Evolutionary conservation across 1,140 invertebrate genomes (phyloP).

Genomic region (Lanistes nyassanus): DNA sequence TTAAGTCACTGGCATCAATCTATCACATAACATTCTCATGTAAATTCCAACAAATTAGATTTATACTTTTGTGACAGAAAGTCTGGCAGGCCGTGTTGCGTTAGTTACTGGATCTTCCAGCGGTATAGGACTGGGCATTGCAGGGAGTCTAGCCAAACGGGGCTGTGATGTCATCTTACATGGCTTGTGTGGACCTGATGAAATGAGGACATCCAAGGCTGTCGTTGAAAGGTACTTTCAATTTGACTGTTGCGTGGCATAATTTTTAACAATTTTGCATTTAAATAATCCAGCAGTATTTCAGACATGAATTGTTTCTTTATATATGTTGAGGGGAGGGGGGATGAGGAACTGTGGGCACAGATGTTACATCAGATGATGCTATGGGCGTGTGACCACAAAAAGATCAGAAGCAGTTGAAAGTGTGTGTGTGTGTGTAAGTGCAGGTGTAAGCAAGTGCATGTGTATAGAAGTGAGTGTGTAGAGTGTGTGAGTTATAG

Average conservation of each 20-base stretch:
- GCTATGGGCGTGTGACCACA: no score
- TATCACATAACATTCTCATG: no score
- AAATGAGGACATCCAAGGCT: slow-evolving; percentile 13
- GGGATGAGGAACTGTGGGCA: no score
- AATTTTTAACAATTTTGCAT: not conserved
- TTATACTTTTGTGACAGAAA: not conserved
- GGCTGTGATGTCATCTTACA: slow-evolving; percentile 59
- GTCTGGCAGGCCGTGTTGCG: slow-evolving; percentile 46
- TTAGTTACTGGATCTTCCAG: slow-evolving; percentile 63
- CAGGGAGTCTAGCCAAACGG: slow-evolving; percentile 48
- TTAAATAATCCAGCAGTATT: not conserved
- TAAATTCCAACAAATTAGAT: no score
- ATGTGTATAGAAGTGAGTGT: not conserved
- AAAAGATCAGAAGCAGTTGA: no score
- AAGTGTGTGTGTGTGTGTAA: not conserved
- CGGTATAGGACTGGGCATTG: slow-evolving; percentile 65
- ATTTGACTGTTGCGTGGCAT: not conserved
- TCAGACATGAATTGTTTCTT: no score
- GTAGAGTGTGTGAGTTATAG: no score
- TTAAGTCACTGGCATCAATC: no score
- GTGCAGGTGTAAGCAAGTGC: no score
- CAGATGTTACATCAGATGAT: no score
- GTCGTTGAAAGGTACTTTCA: slow-evolving; percentile 13
- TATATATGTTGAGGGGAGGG: no score
- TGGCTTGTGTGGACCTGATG: slow-evolving; percentile 49